phyloP scores from a whole-genome alignment of 2,888 invertebrate species.

The Melanophora roralis region DNA sequence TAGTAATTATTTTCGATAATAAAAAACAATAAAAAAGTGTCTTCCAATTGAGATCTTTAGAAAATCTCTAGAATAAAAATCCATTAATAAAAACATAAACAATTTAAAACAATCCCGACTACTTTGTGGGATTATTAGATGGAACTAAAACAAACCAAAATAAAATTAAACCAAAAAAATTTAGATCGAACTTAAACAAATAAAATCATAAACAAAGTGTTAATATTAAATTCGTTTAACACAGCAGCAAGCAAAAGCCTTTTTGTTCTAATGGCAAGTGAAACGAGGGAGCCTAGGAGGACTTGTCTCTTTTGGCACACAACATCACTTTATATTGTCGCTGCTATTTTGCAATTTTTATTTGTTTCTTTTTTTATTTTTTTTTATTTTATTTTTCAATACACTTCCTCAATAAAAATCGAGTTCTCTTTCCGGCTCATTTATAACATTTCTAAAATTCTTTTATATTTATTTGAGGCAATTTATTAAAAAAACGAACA shows the following conservation, averaged over 20 bases:
- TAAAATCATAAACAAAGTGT: conserved; percentile 27
- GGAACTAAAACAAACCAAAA: conserved; percentile 31
- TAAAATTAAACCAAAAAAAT: background rate
- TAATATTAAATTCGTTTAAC: conserved; percentile 44
- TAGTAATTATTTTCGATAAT: conserved; percentile 42
- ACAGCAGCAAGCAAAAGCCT: conserved; percentile 9
- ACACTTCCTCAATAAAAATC: conserved; percentile 61
- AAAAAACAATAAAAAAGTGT: conserved; percentile 1
- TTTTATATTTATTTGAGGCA: conserved; percentile 62
- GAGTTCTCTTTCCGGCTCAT: conserved; percentile 60
- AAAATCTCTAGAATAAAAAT: conserved; percentile 28
- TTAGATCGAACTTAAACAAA: conserved; percentile 18
- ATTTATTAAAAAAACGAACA: conserved; percentile 56
- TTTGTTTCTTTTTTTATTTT: conserved; percentile 32
- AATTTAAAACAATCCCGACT: conserved; percentile 47
- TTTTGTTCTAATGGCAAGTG: background rate
- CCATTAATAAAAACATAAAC: conserved; percentile 58
- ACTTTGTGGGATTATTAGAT: conserved; percentile 45
- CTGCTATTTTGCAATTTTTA: conserved; percentile 46
- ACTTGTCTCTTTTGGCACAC: background rate
- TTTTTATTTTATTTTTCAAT: conserved; percentile 43
- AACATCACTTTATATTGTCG: conserved; percentile 38
- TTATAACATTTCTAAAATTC: conserved; percentile 62
- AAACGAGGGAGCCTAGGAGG: too few relatives aligned
- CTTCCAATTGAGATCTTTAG: conserved; percentile 26